phyloP scores from a whole-genome alignment of 30 jellyfish, hydroid and myxozoan genomes.

The Aurelia sp. region DNA sequence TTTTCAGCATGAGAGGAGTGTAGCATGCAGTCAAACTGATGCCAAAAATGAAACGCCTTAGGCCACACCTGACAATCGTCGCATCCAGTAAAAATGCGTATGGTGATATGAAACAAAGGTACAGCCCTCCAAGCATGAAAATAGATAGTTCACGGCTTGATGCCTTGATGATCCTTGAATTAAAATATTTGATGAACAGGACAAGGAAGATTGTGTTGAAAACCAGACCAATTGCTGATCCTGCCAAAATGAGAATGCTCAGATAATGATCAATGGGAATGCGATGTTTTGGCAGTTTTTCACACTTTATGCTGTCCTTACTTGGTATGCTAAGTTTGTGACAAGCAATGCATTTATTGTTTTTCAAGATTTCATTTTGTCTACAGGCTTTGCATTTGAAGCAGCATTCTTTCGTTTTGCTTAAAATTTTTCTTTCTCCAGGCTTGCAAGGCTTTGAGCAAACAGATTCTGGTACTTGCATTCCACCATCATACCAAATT shows the following conservation, averaged over 20 bases:
- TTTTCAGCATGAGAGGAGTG: slow-evolving; percentile 87
- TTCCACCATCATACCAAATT: slow-evolving; percentile 1
- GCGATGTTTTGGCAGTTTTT: slow-evolving; percentile 1
- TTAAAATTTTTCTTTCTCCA: slow-evolving; percentile 10
- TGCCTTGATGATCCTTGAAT: slow-evolving; percentile 56
- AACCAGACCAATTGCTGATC: slow-evolving; percentile 32
- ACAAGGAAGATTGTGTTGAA: slow-evolving; percentile 20
- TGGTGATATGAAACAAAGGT: slow-evolving; percentile 61
- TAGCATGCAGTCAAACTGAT: slow-evolving; percentile 78
- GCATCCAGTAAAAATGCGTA: slow-evolving; percentile 41
- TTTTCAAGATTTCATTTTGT: slow-evolving; percentile 16
- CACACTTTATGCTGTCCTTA: slow-evolving; percentile 7
- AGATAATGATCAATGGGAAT: not conserved
- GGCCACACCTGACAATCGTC: slow-evolving; percentile 50
- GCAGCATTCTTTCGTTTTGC: slow-evolving; percentile 41
- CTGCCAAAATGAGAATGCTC: slow-evolving; percentile 19
- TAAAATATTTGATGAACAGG: slow-evolving; percentile 19
- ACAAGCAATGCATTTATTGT: slow-evolving; percentile 50
- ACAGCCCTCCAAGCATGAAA: slow-evolving; percentile 56
- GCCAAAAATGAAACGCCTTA: slow-evolving; percentile 75
- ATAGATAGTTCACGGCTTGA: slow-evolving; percentile 65
- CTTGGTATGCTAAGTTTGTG: slow-evolving; percentile 19
- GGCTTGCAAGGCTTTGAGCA: slow-evolving; percentile 58
- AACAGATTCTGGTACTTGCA: slow-evolving; percentile 5
- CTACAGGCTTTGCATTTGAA: slow-evolving; percentile 50